Conservation (phyloP, 37 sponge, comb jelly and placozoan genomes). For the Axinella damicornis region DNA sequence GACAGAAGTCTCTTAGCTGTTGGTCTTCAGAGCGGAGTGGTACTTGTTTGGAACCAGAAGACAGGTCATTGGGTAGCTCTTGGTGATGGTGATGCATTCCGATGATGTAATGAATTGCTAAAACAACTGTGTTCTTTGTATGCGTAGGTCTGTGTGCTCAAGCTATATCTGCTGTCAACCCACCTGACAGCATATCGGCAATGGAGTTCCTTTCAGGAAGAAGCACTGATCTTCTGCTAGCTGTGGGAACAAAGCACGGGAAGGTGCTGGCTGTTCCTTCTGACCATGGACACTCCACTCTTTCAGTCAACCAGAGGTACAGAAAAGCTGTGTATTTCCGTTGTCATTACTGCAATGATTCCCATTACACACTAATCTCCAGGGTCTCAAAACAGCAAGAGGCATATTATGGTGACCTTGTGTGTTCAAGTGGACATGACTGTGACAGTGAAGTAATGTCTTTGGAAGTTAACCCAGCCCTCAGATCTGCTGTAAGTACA, state of each 20-base stretch:
- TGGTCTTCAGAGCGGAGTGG: conserved; percentile 43
- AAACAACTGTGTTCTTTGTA: not conserved
- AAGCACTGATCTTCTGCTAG: not conserved
- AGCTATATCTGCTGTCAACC: conserved; percentile 1
- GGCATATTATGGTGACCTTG: not conserved
- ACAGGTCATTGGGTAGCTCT: conserved; percentile 20
- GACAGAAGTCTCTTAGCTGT: conserved; percentile 58
- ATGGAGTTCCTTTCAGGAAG: not conserved
- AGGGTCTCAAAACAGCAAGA: conserved; percentile 20
- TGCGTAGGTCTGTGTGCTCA: not conserved
- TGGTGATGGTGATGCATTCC: not conserved
- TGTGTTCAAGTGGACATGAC: conserved; percentile 5
- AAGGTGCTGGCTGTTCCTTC: not conserved
- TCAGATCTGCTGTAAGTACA: not conserved
- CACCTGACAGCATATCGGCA: too few species aligned
- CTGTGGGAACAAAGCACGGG: conserved; percentile 10
- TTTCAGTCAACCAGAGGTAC: too few species aligned
- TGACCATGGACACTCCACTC: not conserved
- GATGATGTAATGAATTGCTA: not conserved
- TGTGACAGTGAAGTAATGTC: not conserved
- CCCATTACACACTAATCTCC: not conserved
- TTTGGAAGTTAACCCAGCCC: not conserved
- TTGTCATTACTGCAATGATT: too few species aligned
- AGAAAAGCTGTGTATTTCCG: too few species aligned
- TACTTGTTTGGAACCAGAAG: conserved; percentile 43